A percentile compares a stretch with the other conserved stretches of the same genome.
These are phyloP conservation scores for Pelodiscus sinensis DNA, from an alignment of 2,113 vertebrate genomes.

Conservation along the genomic window DNA sequence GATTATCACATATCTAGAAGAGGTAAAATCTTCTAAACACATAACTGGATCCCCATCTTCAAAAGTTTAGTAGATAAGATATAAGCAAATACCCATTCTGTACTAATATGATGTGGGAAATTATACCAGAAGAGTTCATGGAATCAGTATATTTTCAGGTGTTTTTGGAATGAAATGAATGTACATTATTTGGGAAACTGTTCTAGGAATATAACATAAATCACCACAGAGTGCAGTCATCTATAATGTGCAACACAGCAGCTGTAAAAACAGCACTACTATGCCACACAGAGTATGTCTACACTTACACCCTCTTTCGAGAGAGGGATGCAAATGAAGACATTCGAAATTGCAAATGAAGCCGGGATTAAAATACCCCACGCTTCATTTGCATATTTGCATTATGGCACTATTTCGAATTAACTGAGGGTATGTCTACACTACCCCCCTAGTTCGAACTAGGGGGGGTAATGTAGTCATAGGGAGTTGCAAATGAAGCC, in stretches of 20 bases:
- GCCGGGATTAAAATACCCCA: too few species aligned
- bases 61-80: slow-evolving; percentile 53
- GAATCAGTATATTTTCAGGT: neutral
- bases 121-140: neutral
- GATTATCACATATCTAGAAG: neutral
- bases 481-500: too few species aligned
- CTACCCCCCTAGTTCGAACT: too few species aligned
- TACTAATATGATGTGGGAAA: slow-evolving; percentile 8
- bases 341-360: too few species aligned
- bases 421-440: too few species aligned
- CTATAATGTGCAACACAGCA: neutral
- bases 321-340: too few species aligned
- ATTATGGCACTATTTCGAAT: too few species aligned
- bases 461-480: too few species aligned
- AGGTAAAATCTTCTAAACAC: slow-evolving; percentile 36
- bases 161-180: neutral
- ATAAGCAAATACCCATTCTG: neutral
- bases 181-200: neutral
- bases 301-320: too few species aligned
- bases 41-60: slow-evolving; percentile 52
- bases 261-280: neutral
- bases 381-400: too few species aligned
- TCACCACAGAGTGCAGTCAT: neutral
- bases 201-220: neutral
- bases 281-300: neutral